These are phyloP conservation scores for Oryzias sinensis DNA, from an alignment of 2,797 vertebrate genomes.

Conservation along the genomic window DNA sequence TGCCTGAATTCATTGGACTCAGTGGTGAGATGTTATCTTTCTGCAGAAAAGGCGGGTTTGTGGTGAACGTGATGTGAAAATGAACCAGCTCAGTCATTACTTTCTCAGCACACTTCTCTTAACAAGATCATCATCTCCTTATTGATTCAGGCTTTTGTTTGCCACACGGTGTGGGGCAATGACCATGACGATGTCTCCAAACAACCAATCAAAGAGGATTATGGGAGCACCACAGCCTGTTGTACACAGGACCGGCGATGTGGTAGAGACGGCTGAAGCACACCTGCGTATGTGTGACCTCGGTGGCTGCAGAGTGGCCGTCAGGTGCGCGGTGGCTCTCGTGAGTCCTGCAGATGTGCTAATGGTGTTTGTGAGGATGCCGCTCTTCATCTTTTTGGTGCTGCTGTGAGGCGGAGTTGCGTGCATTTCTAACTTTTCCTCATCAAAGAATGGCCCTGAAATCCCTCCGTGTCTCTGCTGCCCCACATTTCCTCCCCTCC, in stretches of 20 bases:
- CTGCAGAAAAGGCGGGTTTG: conserved; percentile 32
- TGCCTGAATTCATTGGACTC: conserved; percentile 38
- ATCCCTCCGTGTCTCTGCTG: conserved; percentile 43
- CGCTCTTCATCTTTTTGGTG: conserved; percentile 8
- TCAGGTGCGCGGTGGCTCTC: conserved; percentile 2
- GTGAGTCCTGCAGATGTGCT: conserved; percentile 24
- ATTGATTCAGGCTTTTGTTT: conserved; percentile 47
- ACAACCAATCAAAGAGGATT: conserved; percentile 37
- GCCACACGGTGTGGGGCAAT: not conserved
- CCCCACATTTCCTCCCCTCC: conserved; percentile 58
- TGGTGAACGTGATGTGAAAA: conserved; percentile 46
- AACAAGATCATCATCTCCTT: conserved; percentile 46
- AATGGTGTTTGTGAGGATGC: conserved; percentile 15
- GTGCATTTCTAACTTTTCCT: conserved; percentile 36
- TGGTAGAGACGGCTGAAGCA: conserved; percentile 4
- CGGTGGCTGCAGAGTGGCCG: not conserved
- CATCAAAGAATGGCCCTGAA: conserved; percentile 59
- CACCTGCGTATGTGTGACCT: conserved; percentile 8
- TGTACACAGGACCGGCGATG: conserved; percentile 6
- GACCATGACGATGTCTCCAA: conserved; percentile 17
- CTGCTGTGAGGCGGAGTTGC: conserved; percentile 13
- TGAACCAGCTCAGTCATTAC: conserved; percentile 34
- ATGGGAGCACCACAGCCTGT: conserved; percentile 14
- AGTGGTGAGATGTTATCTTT: conserved; percentile 6
- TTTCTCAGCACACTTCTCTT: conserved; percentile 32